Evolutionary conservation across 2,888 invertebrate species (phyloP).

Genomic region (Pogonocherus hispidulus): DNA sequence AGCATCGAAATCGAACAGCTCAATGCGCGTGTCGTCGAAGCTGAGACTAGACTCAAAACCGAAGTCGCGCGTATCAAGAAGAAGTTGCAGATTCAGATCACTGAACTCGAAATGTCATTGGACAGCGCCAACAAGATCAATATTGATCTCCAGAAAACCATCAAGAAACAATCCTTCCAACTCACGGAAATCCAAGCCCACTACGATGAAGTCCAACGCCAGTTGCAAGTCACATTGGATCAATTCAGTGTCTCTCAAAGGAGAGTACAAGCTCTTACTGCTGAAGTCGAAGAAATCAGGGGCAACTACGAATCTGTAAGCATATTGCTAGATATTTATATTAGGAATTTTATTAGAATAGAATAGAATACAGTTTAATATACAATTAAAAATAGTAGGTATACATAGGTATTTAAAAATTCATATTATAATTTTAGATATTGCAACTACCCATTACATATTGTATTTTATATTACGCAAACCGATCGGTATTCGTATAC

Average conservation of each 20-base stretch:
- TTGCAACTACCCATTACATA: no score
- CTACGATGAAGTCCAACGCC: slow-evolving; percentile 96
- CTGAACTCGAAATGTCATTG: slow-evolving; percentile 95
- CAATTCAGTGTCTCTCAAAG: slow-evolving; percentile 92
- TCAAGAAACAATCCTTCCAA: slow-evolving; percentile 97
- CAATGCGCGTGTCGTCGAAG: slow-evolving; percentile 94
- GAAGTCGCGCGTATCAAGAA: slow-evolving; percentile 98
- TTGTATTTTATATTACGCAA: no score
- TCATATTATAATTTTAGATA: no score
- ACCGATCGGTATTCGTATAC: no score
- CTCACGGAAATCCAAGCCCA: slow-evolving; percentile 92
- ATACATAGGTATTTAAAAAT: no score
- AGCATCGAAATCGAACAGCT: slow-evolving; percentile 98
- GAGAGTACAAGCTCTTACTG: slow-evolving; percentile 90
- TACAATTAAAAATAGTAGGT: no score
- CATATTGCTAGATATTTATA: no score
- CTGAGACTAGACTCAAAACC: slow-evolving; percentile 95
- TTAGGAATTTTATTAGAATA: no score
- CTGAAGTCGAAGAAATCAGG: slow-evolving; percentile 96
- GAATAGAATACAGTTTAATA: no score
- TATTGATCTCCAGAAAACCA: slow-evolving; percentile 96
- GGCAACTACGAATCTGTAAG: slow-evolving; percentile 87
- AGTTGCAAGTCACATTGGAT: slow-evolving; percentile 95
- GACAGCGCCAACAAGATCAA: slow-evolving; percentile 99
- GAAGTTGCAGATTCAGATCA: slow-evolving; percentile 98